phyloP scores from a whole-genome alignment of 2,888 invertebrate genomes.

The Callimorpha dominula region DNA sequence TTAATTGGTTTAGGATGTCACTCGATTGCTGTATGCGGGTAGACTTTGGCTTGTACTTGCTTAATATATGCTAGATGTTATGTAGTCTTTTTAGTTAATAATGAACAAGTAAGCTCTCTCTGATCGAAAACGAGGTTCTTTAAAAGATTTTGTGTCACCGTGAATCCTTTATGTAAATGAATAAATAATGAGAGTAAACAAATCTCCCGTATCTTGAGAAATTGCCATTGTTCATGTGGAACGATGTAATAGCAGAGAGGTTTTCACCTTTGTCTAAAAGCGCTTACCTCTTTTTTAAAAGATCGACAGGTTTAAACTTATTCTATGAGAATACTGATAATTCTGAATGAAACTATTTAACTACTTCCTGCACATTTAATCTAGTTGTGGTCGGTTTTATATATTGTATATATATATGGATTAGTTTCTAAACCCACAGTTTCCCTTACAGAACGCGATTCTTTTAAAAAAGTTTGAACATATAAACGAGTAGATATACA shows the following conservation, averaged over 20 bases:
- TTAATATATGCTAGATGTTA: background rate
- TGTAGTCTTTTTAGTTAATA: background rate
- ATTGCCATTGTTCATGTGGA: conserved; percentile 26
- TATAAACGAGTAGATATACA: background rate
- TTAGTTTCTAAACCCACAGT: background rate
- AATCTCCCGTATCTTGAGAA: conserved; percentile 35
- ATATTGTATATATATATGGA: background rate
- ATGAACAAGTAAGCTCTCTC: conserved; percentile 2
- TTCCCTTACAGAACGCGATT: background rate
- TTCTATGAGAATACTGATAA: background rate
- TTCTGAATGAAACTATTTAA: background rate
- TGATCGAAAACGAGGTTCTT: conserved; percentile 15
- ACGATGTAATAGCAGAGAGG: conserved; percentile 16
- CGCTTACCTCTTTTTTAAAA: conserved; percentile 6
- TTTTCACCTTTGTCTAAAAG: background rate
- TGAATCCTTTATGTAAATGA: conserved; percentile 32
- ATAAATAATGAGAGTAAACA: conserved; percentile 39
- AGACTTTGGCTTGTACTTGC: background rate
- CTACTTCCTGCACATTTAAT: background rate
- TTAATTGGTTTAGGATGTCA: background rate
- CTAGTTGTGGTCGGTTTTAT: background rate
- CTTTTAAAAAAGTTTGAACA: background rate
- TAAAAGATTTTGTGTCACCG: conserved; percentile 31
- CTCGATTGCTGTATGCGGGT: background rate
- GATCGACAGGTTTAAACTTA: background rate